Evolutionary conservation across 2,888 invertebrate species (phyloP), one percentile per base, ranked within the genome.

Genomic region (Tinea pellionella): DNA sequence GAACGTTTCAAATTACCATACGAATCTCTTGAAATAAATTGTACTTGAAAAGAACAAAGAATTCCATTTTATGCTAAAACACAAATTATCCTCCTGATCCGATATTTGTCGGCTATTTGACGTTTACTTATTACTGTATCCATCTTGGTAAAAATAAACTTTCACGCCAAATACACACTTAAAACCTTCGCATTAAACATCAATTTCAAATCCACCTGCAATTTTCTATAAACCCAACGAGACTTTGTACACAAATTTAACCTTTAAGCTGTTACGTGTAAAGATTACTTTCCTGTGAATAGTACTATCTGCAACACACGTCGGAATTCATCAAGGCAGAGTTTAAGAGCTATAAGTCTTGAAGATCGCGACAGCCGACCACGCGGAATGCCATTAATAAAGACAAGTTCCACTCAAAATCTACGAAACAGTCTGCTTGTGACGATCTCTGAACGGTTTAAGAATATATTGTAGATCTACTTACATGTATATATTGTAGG

Each of bases 371-470:
- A 67, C 71, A 72, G 70, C 69, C 69, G 66, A 67, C 74, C 75
- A 64, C 71, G 68, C 69, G 77, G 79, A 80, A 84, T 83, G 80
- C 74, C 73, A 80, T 84, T 80, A 80, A 71, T 80, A 77, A 72
- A 73, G 74, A 73, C 75, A 69, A 75, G 73, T 74, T 77, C 71
- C 74, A 75, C 72, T 74, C 70, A 70, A 78, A 80, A 80, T 79
- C 78, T 73, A 73, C 68, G 72, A 66, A 69, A 70, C 72, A 69
- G 65, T 69, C 66, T 1, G 63, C 62, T 66, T 66, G 73, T 70
- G 72, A 71, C 72, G 71, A 72, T 74, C 73, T 72, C 69, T 68
- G 65, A 63, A 68, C 67, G 59, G 62, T 68, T 65, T 67, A 67
- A 62, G 66, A 70, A 67, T 65, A 69, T 67, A 69, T 64, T 65